A percentile compares a stretch with the other conserved stretches of the same genome.
These are phyloP conservation scores for Agelaius tricolor DNA, from an alignment of 2,113 vertebrate genomes.

Conservation along the genomic window DNA sequence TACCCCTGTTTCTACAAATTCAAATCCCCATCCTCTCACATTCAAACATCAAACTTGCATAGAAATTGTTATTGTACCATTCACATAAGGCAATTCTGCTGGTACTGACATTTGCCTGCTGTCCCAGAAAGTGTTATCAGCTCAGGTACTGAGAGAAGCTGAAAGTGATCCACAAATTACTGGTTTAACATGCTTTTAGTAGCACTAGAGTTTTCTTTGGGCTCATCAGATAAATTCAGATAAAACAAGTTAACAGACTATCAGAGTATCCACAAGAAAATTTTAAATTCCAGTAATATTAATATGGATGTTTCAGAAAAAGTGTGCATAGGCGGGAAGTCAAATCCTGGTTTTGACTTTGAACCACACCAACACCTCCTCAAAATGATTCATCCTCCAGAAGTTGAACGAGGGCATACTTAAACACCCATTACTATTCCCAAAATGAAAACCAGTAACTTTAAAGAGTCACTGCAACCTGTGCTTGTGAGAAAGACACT, in stretches of 20 bases:
- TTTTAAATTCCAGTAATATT: neutral
- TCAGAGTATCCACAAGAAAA: neutral
- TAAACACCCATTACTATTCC: neutral
- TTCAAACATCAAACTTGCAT: neutral
- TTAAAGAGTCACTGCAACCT: neutral
- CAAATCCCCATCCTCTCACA: neutral
- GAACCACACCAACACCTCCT: slow-evolving; percentile 38
- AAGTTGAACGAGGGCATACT: neutral
- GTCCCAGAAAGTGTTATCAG: neutral
- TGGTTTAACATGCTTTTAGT: neutral
- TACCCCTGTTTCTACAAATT: neutral
- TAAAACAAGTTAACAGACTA: neutral
- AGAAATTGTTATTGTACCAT: neutral
- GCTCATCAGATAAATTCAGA: neutral
- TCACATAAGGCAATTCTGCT: neutral
- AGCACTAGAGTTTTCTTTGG: neutral
- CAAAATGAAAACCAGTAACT: neutral
- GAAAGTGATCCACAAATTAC: neutral
- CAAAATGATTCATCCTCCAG: slow-evolving; percentile 19
- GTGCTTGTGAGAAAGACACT: neutral
- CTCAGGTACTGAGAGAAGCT: neutral
- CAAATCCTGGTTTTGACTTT: slow-evolving; percentile 2
- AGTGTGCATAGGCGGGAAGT: neutral
- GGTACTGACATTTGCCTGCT: neutral
- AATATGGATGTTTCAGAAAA: neutral